Percentiles rank a stretch among this genome's conserved stretches.
phyloP scores from a whole-genome alignment of 30 jellyfish, hydroid and myxozoan species.

The Chrysaora quinquecirrha region DNA sequence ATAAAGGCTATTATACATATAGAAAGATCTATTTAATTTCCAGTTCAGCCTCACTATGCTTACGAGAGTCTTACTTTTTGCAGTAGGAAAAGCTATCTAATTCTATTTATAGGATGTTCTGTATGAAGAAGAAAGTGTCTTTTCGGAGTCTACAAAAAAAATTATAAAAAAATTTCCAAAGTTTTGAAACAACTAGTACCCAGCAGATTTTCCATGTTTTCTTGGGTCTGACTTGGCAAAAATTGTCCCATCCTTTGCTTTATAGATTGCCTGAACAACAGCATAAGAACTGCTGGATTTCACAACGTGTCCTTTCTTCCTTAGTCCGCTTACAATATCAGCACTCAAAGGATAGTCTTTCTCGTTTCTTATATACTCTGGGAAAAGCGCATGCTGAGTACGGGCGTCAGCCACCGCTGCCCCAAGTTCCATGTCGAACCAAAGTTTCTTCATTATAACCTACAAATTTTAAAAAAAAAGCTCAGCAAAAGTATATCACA shows the following conservation, averaged over 20 bases:
- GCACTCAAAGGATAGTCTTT: conserved; percentile 42
- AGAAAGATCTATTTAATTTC: too few relatives aligned
- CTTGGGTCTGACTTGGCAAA: conserved; percentile 93
- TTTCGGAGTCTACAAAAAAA: too few relatives aligned
- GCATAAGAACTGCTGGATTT: conserved; percentile 58
- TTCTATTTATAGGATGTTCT: too few relatives aligned
- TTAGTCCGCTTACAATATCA: conserved; percentile 72
- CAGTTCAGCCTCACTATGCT: too few relatives aligned
- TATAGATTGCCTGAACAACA: conserved; percentile 89
- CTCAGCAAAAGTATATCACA: too few relatives aligned
- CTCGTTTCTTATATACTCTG: conserved; percentile 84
- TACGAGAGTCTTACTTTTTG: too few relatives aligned
- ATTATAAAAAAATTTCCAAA: too few relatives aligned
- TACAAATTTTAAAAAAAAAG: too few relatives aligned
- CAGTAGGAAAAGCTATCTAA: too few relatives aligned
- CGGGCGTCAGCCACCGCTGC: conserved; percentile 91
- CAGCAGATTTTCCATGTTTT: conserved; percentile 93
- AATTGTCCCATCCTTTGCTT: conserved; percentile 49
- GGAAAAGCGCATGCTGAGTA: conserved; percentile 83
- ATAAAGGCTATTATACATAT: too few relatives aligned
- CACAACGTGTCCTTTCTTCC: conserved; percentile 74
- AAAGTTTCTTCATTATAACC: conserved; percentile 92
- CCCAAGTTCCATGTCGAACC: conserved; percentile 85
- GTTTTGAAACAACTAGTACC: conserved; percentile 56
- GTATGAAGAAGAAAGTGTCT: too few relatives aligned